Evolutionary conservation across 2,113 vertebrate species (phyloP), one percentile per base, ranked within the genome.

Genomic region (Aspidoscelis tigris): DNA sequence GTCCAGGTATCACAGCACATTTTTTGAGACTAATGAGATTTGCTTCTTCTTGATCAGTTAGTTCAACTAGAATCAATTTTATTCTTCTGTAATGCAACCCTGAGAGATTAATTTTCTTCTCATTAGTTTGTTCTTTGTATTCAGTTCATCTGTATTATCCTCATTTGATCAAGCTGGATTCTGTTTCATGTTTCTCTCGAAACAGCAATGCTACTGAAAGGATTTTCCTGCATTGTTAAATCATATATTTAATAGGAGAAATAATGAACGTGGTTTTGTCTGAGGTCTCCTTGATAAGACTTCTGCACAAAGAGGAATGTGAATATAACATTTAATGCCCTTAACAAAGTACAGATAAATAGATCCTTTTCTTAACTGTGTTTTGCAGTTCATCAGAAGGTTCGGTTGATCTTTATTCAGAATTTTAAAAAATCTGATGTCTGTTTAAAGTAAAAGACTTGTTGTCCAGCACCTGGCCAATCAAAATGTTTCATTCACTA

Each of bases 171-270:
- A 55, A 76, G 47, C 33, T 11, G 18, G 65, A 16, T 76, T 91
- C 58, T 88, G 8, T 50, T 88, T 89, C 89, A 80, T 53, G 9
- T 61, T 44, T 33, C 39, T 61, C 39, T 64, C 87, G 43, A 84
- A 90, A 64, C 0, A 14, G 43, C 75, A 86, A 81, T 55, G 3
- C 33, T 84, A n/a, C 77, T 76, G 64, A 71, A 50, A 58, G 84
- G 81, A 44, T 1, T 26, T 44, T 88, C 85, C 58, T 86, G 76
- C 44, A 1, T 10, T 85, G 83, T 21, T 16, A 53, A n/a, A 6
- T 76, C 22, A 65, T 72, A 47, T 39, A 73, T 22, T 61, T 41
- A 77, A 78, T 69, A 84, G 41, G 0, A 68, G 8, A 53, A 66
- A 55, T 76, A 43, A 47, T 88, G 26, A 7, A 81, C 11, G 22